Evolutionary conservation across 2,113 vertebrate genomes (phyloP), one percentile per base, ranked within the genome.

Genomic region (Ranitomeya variabilis): DNA sequence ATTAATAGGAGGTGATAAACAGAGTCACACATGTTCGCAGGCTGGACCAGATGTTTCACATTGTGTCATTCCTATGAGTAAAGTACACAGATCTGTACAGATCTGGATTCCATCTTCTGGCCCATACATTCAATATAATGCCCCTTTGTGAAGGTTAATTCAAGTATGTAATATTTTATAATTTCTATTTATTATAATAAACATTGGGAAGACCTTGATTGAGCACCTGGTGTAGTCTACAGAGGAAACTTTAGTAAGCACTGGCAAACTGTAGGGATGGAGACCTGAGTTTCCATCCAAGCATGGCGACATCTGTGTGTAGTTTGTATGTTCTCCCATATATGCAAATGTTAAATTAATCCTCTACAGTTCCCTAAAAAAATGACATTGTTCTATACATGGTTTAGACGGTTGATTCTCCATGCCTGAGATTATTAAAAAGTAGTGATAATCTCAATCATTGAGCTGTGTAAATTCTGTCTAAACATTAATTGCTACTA

Each of bases 1-100:
- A 73, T 37, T 73, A 73, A n/a, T 69, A 37, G 71, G 31, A 51
- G 71, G 71, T 74, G 71, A 74, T 51, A 73, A 73, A 74, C 71
- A 45, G 31, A 45, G 31, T 37, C 71, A 8, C 71, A 45, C 71
- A 74, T 74, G 31, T 74, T 51, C 37, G 51, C 71, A 74, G 15
- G 31, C 2, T 2, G 15, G 14, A 74, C 14, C 71, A 74, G 71
- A 74, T 45, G 71, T 45, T 74, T 37, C 71, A 18, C 31, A 74
- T 74, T 74, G 66, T 26, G 11, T 26, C 66, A 13, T 69, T 69
- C 66, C n/a, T 67, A 69, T 69, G 31, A 45, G 71, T 45, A 74
- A 74, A 45, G 31, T 19, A 74, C 45, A 18, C 6, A 2, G 37
- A 73, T 37, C 14, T 73, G 26, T 37, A 73, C 8, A 37, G n/a